Evolutionary conservation across 2,888 invertebrate genomes (phyloP).

Genomic region (Lithophane ornitopus): DNA sequence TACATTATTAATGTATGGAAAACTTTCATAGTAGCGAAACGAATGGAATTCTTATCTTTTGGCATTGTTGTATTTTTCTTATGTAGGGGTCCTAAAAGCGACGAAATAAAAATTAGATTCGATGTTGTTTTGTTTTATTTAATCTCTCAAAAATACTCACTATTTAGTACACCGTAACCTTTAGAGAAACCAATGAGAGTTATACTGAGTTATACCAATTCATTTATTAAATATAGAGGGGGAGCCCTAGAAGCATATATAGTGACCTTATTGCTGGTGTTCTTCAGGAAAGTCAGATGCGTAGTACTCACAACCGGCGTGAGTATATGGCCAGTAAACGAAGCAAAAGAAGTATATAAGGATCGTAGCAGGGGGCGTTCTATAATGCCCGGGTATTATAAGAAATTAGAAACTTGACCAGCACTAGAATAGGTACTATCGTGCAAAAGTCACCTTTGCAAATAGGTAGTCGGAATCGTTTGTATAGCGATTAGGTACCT

Average conservation of each 20-base stretch:
- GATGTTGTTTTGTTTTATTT: slow-evolving; percentile 71
- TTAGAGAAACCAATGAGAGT: neutral
- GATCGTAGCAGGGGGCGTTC: neutral
- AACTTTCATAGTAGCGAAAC: slow-evolving; percentile 65
- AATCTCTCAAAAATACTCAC: neutral
- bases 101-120: slow-evolving; percentile 87
- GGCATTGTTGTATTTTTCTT: slow-evolving; percentile 85
- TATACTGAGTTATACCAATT: neutral
- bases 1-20: slow-evolving; percentile 57
- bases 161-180: neutral
- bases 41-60: slow-evolving; percentile 71
- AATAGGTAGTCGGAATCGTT: neutral
- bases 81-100: slow-evolving; percentile 84
- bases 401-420: neutral
- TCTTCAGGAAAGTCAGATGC: neutral
- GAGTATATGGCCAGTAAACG: neutral
- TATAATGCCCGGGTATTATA: neutral
- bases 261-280: neutral
- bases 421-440: neutral
- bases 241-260: neutral
- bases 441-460: neutral
- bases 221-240: neutral
- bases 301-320: neutral
- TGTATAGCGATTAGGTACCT: neutral
- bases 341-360: neutral